A percentile compares a stretch with the other conserved stretches of the same genome.
Evolutionary conservation across 1,140 invertebrate genomes (phyloP).

Genomic region (Drosophila sturtevanti): DNA sequence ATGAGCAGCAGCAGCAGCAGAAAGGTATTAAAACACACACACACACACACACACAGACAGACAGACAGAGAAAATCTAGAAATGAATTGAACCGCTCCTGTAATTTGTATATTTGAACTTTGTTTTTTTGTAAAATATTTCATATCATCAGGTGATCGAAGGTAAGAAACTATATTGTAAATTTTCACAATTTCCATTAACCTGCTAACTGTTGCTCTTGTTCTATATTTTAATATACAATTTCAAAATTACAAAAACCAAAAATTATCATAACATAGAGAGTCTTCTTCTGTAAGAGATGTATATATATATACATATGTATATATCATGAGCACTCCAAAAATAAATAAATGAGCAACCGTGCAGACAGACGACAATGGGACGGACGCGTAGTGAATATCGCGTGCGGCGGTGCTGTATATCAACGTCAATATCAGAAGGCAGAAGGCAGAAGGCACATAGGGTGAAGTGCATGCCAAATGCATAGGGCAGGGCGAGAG

Average conservation of each 20-base stretch:
- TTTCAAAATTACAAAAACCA: conserved; percentile 18
- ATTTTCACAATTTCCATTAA: too few species aligned
- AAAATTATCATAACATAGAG: conserved; percentile 32
- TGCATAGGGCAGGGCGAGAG: conserved; percentile 55
- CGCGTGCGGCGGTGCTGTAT: conserved; percentile 75
- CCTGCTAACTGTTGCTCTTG: neutral
- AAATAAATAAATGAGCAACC: conserved; percentile 73
- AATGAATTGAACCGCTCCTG: conserved; percentile 55
- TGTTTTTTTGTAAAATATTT: too few species aligned
- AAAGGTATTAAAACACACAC: conserved; percentile 53
- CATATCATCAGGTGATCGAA: conserved; percentile 35
- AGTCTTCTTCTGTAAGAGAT: neutral
- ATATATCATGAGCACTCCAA: neutral
- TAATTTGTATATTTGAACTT: too few species aligned
- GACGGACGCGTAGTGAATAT: conserved; percentile 46
- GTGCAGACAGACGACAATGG: conserved; percentile 48
- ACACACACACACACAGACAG: too few species aligned
- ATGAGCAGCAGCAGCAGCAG: conserved; percentile 19
- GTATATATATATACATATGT: neutral
- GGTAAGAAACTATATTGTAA: too few species aligned
- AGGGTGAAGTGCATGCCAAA: conserved; percentile 71
- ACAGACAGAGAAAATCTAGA: too few species aligned
- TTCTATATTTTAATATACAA: conserved; percentile 10
- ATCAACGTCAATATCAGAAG: conserved; percentile 81
- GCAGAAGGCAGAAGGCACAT: conserved; percentile 62